phyloP scores from a whole-genome alignment of 2,888 invertebrate genomes.

The Nezara viridula region DNA sequence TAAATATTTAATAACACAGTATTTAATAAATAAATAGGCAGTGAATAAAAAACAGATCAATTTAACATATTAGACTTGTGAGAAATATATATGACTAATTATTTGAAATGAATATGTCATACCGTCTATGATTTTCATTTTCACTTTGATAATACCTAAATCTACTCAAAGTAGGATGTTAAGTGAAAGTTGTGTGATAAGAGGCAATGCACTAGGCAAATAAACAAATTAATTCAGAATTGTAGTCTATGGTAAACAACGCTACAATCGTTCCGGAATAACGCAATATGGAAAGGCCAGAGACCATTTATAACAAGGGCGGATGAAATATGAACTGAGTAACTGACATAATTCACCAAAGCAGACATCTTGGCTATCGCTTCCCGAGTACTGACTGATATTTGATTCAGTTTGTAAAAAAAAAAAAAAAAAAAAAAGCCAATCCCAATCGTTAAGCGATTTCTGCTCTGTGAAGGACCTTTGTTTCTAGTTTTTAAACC shows the following conservation, averaged over 20 bases:
- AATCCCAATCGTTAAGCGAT: background rate
- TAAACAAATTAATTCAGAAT: background rate
- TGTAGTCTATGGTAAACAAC: background rate
- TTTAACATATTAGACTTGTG: no score
- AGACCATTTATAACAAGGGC: background rate
- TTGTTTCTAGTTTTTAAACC: background rate
- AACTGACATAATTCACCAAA: background rate
- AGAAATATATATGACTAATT: no score
- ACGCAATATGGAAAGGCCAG: no score
- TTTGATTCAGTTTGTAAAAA: slow-evolving; percentile 1
- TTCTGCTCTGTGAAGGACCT: background rate
- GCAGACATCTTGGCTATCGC: background rate
- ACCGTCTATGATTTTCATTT: no score
- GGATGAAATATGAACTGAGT: background rate
- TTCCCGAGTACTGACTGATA: background rate
- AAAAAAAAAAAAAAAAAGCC: background rate
- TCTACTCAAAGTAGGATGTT: no score
- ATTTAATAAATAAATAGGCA: no score
- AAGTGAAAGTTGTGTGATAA: no score
- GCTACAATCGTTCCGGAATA: background rate
- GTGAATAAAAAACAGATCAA: no score
- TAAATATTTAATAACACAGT: no score
- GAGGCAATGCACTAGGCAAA: no score
- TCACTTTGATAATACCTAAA: no score
- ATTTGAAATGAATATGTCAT: no score